Evolutionary conservation across 1,140 invertebrate species (phyloP), one percentile per base, ranked within the genome.

Genomic region (Eurosta solidaginis): DNA sequence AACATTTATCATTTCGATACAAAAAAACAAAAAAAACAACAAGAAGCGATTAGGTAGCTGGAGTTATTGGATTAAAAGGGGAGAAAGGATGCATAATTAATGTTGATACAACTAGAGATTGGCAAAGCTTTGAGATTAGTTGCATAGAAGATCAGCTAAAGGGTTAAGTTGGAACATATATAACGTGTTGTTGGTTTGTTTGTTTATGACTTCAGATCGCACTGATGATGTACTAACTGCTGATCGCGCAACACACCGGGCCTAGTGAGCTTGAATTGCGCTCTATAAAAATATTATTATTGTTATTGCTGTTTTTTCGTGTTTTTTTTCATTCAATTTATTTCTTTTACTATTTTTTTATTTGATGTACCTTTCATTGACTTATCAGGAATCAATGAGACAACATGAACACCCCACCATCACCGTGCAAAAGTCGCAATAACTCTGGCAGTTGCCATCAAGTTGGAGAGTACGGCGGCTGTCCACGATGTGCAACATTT

Each of bases 331-430:
- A 12, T 4, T 29, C 17, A 4, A 10, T 22, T 27, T 29, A 33
- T 3, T n/a, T 7, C 14, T n/a, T 10, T 14, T 36, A 14, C 3
- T 63, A 33, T 63, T 40, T 40, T 42, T 29, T 40, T 33, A 68
- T 68, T 68, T 68, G 59, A 68, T 68, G 59, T 68, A 33, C n/a
- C 59, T 68, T 68, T 68, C 59, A 68, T 68, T 68, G 59, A 68
- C 29, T 68, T 68, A 68, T 40, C 59, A 68, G 33, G 59, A 68
- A 68, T 68, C 59, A 68, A 68, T 68, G 33, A 68, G 59, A 40
- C 59, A 68, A 40, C 17, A 27, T 33, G 33, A 40, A 40, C 59
- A 40, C 59, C 33, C 59, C 59, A 68, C 59, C 27, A n/a, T 40
- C 3, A n/a, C 54, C 5, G 45, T 3, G 45, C 4, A 47, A n/a